Evolutionary conservation across 2,888 invertebrate genomes (phyloP).

Genomic region (Hymenopus coronatus): DNA sequence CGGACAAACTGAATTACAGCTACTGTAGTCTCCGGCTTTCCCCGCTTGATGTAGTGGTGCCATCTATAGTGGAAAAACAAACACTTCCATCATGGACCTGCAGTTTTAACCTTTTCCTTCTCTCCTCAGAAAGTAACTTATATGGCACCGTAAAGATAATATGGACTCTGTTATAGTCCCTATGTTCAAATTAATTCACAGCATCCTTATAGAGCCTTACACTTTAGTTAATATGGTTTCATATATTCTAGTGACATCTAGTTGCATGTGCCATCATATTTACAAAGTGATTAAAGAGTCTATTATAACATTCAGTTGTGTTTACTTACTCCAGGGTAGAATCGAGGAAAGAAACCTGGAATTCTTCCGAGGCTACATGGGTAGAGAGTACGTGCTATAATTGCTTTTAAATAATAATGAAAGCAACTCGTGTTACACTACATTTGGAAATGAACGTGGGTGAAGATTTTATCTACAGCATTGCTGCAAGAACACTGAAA

Average conservation of each 20-base stretch:
- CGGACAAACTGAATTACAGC: conserved; percentile 22
- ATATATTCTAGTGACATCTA: background rate
- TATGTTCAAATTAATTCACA: background rate
- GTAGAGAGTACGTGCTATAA: background rate
- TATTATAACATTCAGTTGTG: background rate
- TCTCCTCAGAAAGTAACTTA: background rate
- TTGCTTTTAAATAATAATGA: background rate
- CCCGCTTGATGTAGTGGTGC: conserved; percentile 24
- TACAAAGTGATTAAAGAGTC: background rate
- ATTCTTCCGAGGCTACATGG: background rate
- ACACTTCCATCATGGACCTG: background rate
- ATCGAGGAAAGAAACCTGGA: background rate
- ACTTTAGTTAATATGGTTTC: background rate
- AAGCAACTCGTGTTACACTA: background rate
- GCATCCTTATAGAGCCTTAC: background rate
- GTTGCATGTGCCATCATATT: background rate
- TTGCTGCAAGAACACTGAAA: background rate
- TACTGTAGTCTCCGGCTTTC: conserved; percentile 20
- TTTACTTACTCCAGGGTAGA: background rate
- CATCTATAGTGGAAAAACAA: conserved; percentile 25
- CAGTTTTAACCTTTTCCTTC: background rate
- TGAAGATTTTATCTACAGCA: background rate
- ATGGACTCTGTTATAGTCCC: background rate
- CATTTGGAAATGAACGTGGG: background rate
- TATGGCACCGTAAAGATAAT: background rate